Evolutionary conservation across 1,140 invertebrate genomes (phyloP).

Genomic region (Cyphomyrmex costatus): DNA sequence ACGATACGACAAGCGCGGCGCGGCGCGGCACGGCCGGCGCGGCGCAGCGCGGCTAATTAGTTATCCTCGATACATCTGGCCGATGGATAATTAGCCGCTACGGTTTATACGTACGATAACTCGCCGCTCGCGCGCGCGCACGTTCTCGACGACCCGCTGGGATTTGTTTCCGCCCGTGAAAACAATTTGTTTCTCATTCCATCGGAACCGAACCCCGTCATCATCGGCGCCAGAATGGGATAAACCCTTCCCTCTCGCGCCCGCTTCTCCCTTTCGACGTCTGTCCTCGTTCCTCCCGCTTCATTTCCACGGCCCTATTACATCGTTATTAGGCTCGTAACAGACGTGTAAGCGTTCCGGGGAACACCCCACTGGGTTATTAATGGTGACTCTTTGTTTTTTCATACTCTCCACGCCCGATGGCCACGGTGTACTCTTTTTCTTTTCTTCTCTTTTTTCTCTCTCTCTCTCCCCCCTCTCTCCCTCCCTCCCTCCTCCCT

Average conservation of each 20-base stretch:
- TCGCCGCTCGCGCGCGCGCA: conserved; percentile 45
- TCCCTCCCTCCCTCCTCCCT: neutral
- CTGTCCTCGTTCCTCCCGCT: conserved; percentile 60
- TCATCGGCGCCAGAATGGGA: conserved; percentile 59
- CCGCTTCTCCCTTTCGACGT: conserved; percentile 35
- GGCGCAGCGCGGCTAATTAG: conserved; percentile 56
- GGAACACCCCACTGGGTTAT: conserved; percentile 83
- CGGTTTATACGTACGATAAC: conserved; percentile 58
- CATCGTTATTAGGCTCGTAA: conserved; percentile 82
- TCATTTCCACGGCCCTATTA: conserved; percentile 79
- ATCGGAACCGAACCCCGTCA: conserved; percentile 60
- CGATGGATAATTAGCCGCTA: conserved; percentile 61
- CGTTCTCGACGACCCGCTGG: conserved; percentile 56
- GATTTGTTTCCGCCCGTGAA: conserved; percentile 64
- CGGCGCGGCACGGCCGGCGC: conserved; percentile 18
- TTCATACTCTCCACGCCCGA: conserved; percentile 72
- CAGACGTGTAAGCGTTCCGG: conserved; percentile 78
- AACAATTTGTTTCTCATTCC: conserved; percentile 66
- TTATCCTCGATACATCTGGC: conserved; percentile 62
- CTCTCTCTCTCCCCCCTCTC: neutral
- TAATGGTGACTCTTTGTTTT: conserved; percentile 83
- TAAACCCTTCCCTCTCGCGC: conserved; percentile 52
- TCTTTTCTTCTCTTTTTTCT: neutral
- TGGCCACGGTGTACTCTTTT: conserved; percentile 39
- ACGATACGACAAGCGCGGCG: conserved; percentile 55